phyloP scores from a whole-genome alignment of 30 jellyfish, hydroid and myxozoan genomes.

The Turritopsis rubra region DNA sequence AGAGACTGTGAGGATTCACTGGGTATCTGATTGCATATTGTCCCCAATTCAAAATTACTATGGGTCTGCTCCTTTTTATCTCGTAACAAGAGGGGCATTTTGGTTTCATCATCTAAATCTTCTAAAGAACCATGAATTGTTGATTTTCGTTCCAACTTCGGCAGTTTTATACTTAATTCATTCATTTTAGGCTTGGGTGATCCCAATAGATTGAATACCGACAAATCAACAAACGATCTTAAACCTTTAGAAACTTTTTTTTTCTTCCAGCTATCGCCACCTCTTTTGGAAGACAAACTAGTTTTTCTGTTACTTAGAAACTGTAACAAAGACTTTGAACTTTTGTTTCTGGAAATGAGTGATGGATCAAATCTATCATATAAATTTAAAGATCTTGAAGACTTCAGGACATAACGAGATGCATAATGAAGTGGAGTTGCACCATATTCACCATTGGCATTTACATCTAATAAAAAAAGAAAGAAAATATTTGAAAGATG shows the following conservation, averaged over 20 bases:
- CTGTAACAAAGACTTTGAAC: not conserved
- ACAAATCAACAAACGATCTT: slow-evolving; percentile 8
- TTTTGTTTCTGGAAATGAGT: slow-evolving; percentile 3
- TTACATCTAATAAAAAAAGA: slow-evolving; percentile 43
- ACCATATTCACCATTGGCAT: slow-evolving; percentile 85
- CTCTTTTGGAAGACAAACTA: not conserved
- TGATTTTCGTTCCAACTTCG: not conserved
- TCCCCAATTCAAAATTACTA: not conserved
- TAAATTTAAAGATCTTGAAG: slow-evolving; percentile 14
- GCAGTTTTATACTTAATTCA: not conserved
- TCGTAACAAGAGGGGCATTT: not conserved
- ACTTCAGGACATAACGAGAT: slow-evolving; percentile 60
- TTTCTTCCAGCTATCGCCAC: not conserved
- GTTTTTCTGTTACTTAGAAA: not conserved
- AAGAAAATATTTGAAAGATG: not conserved
- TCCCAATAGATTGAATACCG: not conserved
- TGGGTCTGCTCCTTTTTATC: not conserved
- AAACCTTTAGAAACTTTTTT: slow-evolving; percentile 14
- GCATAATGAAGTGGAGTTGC: slow-evolving; percentile 98
- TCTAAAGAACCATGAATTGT: slow-evolving; percentile 32
- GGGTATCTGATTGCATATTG: not conserved
- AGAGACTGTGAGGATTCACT: not conserved
- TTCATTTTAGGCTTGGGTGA: not conserved
- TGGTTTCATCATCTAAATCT: slow-evolving; percentile 2
- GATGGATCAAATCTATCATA: not conserved